Base-by-base conservation (phyloP, 2,888 invertebrate species). In the Byasa hedistus region DNA sequence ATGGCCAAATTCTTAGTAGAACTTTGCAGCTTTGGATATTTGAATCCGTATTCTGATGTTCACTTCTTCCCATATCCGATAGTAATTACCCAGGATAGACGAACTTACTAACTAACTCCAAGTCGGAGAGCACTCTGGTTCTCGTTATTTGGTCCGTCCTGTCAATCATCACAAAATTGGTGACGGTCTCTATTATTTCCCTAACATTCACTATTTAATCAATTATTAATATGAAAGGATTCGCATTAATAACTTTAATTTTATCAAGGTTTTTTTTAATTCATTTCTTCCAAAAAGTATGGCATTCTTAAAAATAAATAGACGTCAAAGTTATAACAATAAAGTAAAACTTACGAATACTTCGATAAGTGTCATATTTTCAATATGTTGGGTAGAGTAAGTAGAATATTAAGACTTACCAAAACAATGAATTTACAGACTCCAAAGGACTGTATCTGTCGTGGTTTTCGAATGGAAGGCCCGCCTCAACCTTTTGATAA, bases 401-500 rank as follows among this genome's bases (percentile, higher is more conserved):
- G 17, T 19, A 44, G 44, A 44, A 19, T 44, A 44, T 3, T 44
- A 44, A 44, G 17, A 17, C 19, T 44, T 15, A 44, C 62, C 19
- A 66, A 55, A 36, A 52, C 55, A 22, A 55, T 48, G 21, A 27
- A 10, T 52, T 10, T 51, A 32, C 58, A 22, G 32, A 58, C 21
- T 23, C 55, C 54, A 39, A 66, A 56, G 56, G 10, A 52, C 5
- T 27, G 54, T 4, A 24, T 61, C n/a, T 19, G 19, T 12, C 59
- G 67, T 2, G 12, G 32, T 51, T 64, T 19, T 55, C 67, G 55
- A 21, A 60, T 24, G 56, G 79, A 82, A 0, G 82, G 81, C 1
- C 82, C 83, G 1, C 79, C 84, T 0, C 79, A 81, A 64, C 87
- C 89, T 0, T 86, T 87, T 66, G 85, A 85, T 56, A 89, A 87